Conservation (phyloP, 92 coral and sea anemone species). For the Zoanthus sansibaricus region DNA sequence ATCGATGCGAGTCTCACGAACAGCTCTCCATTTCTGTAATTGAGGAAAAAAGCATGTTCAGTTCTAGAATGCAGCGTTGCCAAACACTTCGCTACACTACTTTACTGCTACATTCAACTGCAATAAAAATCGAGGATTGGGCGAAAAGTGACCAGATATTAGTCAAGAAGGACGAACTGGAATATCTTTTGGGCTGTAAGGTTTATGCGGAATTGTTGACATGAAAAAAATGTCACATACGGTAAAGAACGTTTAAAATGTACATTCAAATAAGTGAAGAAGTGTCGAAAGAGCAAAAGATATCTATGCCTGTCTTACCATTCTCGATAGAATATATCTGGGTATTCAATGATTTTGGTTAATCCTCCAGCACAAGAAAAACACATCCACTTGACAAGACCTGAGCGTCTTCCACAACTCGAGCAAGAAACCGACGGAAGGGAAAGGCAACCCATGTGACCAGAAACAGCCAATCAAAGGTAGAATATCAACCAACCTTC, state of each 20-base stretch:
- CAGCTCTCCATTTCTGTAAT: slow-evolving; percentile 45
- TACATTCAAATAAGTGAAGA: slow-evolving; percentile 30
- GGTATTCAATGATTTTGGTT: slow-evolving; percentile 38
- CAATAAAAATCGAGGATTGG: slow-evolving; percentile 3
- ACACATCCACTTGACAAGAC: slow-evolving; percentile 72
- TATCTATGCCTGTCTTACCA: slow-evolving; percentile 43
- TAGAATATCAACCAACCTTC: slow-evolving; percentile 51
- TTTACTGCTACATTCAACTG: slow-evolving; percentile 26
- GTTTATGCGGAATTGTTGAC: slow-evolving; percentile 58
- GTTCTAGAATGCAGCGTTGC: slow-evolving; percentile 17
- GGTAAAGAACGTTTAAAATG: slow-evolving; percentile 44
- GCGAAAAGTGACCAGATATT: slow-evolving; percentile 23
- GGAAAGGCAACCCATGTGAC: slow-evolving; percentile 87
- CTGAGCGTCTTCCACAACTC: slow-evolving; percentile 71
- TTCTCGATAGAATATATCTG: slow-evolving; percentile 15
- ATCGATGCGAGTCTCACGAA: slow-evolving; percentile 47
- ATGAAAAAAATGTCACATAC: slow-evolving; percentile 61
- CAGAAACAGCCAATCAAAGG: slow-evolving; percentile 72
- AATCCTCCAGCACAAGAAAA: slow-evolving; percentile 58
- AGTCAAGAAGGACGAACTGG: slow-evolving; percentile 35
- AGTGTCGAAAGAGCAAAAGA: slow-evolving; percentile 23
- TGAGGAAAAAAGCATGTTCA: slow-evolving; percentile 36
- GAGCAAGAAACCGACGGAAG: slow-evolving; percentile 86
- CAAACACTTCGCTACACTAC: slow-evolving; percentile 23
- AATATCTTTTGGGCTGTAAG: slow-evolving; percentile 35